Evolutionary conservation across 2,797 vertebrate species (phyloP).

Genomic region (Cynopterus sphinx): DNA sequence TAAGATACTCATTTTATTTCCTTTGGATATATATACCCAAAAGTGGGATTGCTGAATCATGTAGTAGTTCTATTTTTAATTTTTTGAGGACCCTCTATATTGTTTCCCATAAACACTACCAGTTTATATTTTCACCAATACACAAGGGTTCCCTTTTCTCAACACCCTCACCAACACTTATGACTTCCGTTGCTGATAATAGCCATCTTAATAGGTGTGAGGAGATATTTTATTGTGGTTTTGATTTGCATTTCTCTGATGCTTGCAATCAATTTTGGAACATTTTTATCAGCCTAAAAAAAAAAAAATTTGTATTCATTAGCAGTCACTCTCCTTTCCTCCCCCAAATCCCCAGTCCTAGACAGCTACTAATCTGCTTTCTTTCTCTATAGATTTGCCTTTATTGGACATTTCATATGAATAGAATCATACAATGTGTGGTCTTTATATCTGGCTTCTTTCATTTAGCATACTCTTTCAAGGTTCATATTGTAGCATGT

Average conservation of each 20-base stretch:
- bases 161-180: neutral
- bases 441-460: neutral
- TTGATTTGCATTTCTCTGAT: neutral
- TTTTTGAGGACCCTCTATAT: neutral
- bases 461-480: neutral
- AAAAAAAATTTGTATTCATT: neutral
- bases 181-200: neutral
- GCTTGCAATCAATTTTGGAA: neutral
- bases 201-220: neutral
- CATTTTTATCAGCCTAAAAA: neutral
- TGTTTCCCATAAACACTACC: neutral
- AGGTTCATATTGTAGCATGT: neutral
- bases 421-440: neutral
- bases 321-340: neutral
- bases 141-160: neutral
- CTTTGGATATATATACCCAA: neutral
- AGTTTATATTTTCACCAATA: neutral
- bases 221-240: neutral
- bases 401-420: neutral
- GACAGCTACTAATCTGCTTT: neutral
- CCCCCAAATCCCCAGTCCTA: neutral
- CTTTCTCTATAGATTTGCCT: neutral
- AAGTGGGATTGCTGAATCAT: neutral
- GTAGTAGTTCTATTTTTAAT: neutral
- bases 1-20: neutral